Percentiles rank a stretch among this genome's conserved stretches.
These are phyloP conservation scores for Meta bourneti DNA, from an alignment of 2,888 invertebrate genomes.

Conservation along the genomic window DNA sequence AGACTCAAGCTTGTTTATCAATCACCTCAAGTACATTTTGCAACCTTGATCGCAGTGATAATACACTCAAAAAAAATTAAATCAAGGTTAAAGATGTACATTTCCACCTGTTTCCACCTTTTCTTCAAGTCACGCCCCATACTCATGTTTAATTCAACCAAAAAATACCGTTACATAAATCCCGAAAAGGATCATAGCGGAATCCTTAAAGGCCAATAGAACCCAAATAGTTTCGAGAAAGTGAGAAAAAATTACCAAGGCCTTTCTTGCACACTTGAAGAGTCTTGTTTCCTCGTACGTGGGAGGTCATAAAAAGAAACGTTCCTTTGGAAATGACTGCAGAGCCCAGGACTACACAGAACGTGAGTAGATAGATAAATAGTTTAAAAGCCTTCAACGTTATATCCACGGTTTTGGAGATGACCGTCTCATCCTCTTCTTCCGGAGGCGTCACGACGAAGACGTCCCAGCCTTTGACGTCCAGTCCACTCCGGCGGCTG, in stretches of 20 bases:
- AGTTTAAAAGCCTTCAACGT: slow-evolving; percentile 76
- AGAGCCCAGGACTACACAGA: slow-evolving; percentile 68
- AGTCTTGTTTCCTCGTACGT: slow-evolving; percentile 87
- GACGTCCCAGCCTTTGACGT: slow-evolving; percentile 76
- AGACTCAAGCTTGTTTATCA: no score
- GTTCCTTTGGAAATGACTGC: slow-evolving; percentile 75
- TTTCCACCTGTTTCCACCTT: no score
- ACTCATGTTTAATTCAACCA: not conserved
- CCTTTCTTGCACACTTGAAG: slow-evolving; percentile 68
- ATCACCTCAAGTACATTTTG: no score
- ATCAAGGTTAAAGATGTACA: no score
- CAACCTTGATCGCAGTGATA: no score
- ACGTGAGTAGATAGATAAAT: slow-evolving; percentile 74
- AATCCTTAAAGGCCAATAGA: no score
- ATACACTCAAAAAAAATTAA: no score
- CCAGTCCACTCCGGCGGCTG: slow-evolving; percentile 59
- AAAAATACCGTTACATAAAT: no score
- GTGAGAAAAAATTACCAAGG: slow-evolving; percentile 44
- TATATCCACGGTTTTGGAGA: slow-evolving; percentile 73
- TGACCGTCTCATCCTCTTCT: slow-evolving; percentile 76
- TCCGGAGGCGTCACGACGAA: slow-evolving; percentile 74
- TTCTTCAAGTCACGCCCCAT: not conserved
- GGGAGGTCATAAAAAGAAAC: slow-evolving; percentile 94
- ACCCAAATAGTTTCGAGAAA: not conserved
- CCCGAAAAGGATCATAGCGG: no score